Percentiles rank a stretch among this genome's conserved stretches.
These are phyloP conservation scores for Hippocampus kuda DNA, from an alignment of 2,797 vertebrate species.

Conservation along the genomic window DNA sequence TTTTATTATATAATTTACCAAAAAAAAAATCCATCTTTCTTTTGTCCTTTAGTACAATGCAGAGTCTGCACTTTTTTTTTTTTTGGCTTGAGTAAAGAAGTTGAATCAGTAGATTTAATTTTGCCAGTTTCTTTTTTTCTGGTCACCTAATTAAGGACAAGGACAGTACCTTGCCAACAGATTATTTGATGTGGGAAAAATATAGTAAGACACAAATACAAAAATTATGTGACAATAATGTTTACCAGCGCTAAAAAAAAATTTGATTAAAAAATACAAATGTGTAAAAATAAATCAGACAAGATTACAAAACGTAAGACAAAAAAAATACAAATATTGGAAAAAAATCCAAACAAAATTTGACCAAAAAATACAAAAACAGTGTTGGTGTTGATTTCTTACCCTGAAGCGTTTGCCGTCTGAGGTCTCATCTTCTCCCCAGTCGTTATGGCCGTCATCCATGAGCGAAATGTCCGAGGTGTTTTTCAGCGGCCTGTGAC, in stretches of 20 bases:
- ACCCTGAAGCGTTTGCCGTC: conserved; percentile 91
- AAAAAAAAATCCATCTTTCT: no score
- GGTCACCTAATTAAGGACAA: no score
- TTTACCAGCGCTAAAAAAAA: background rate
- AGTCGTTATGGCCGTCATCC: conserved; percentile 92
- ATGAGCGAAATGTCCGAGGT: conserved; percentile 85
- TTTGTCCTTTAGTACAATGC: no score
- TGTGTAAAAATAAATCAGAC: background rate
- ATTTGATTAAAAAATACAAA: background rate
- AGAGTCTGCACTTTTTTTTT: no score
- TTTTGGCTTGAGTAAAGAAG: no score
- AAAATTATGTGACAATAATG: background rate
- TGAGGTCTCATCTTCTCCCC: conserved; percentile 82
- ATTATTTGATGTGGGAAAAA: no score
- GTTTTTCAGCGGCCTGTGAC: conserved; percentile 85
- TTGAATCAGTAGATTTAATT: no score
- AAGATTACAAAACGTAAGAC: background rate
- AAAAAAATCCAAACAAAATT: background rate
- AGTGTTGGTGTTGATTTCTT: conserved; percentile 32
- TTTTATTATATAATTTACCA: no score
- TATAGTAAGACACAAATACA: background rate
- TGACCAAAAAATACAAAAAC: background rate
- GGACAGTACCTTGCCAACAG: no score
- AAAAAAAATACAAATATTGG: no score
- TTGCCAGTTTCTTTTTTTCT: no score